Conservation (phyloP, 2,113 vertebrate species). For the Lophura nycthemera region DNA sequence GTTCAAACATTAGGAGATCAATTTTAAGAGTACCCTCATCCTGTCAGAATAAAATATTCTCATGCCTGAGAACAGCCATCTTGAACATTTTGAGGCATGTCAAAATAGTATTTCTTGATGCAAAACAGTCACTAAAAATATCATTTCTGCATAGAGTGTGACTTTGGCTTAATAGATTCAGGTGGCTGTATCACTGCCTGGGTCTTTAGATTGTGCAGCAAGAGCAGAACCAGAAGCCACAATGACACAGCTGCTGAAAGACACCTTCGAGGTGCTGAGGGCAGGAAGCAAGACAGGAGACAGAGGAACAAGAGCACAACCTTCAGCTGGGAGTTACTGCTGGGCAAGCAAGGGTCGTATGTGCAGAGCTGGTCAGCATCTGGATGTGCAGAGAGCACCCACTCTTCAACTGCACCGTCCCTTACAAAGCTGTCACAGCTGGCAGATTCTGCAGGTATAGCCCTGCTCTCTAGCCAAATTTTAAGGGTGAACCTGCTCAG, state of each 20-base stretch:
- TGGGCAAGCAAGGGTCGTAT: fast-evolving
- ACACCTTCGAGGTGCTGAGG: fast-evolving
- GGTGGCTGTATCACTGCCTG: background rate
- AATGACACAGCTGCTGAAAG: background rate
- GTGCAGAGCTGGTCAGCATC: background rate
- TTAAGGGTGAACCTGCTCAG: background rate
- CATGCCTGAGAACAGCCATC: background rate
- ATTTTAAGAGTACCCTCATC: background rate
- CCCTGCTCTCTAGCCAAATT: background rate
- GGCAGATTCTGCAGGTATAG: background rate
- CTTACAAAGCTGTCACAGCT: background rate
- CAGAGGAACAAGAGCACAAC: background rate
- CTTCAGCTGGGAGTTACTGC: fast-evolving
- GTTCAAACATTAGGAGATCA: background rate
- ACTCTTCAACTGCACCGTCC: background rate
- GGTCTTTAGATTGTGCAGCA: background rate
- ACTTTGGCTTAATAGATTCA: background rate
- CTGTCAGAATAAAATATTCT: conserved; percentile 14
- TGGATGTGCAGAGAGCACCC: background rate
- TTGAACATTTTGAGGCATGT: background rate
- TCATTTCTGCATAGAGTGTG: background rate
- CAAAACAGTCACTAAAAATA: conserved; percentile 27
- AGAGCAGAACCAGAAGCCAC: background rate
- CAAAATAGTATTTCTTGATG: conserved; percentile 17
- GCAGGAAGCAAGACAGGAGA: background rate